Percentiles rank a stretch among this genome's conserved stretches.
These are phyloP conservation scores for Lerista edwardsae DNA, from an alignment of 2,797 vertebrate genomes.

Conservation along the genomic window DNA sequence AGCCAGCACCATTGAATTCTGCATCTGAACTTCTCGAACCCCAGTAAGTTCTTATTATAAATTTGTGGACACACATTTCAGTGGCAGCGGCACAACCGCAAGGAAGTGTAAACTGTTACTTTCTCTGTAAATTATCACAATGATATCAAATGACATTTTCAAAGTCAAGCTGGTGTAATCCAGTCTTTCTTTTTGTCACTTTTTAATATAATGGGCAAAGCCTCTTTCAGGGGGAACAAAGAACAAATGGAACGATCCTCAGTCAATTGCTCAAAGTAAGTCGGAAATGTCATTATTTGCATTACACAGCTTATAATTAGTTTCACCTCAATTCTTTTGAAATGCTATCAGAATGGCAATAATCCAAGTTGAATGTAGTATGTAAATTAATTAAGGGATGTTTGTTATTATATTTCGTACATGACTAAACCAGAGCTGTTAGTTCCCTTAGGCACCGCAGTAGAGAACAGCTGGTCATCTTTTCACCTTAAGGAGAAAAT, in stretches of 20 bases:
- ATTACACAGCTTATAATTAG: slow-evolving; percentile 30
- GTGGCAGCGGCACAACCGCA: background rate
- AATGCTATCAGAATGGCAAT: slow-evolving; percentile 38
- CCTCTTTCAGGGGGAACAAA: slow-evolving; percentile 5
- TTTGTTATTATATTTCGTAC: slow-evolving; percentile 36
- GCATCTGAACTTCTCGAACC: background rate
- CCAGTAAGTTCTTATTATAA: background rate
- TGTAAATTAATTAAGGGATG: slow-evolving; percentile 32
- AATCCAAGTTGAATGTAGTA: slow-evolving; percentile 13
- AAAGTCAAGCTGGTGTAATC: slow-evolving; percentile 3
- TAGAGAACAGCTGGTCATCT: slow-evolving; percentile 66
- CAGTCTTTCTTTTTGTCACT: slow-evolving; percentile 16
- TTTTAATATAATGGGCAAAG: slow-evolving; percentile 19
- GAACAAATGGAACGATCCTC: slow-evolving; percentile 8
- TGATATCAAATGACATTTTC: slow-evolving; percentile 24
- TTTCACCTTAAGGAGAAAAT: slow-evolving; percentile 59
- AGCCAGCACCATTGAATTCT: background rate
- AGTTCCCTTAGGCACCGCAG: slow-evolving; percentile 37
- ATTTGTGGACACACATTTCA: background rate
- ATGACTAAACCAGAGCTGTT: slow-evolving; percentile 24
- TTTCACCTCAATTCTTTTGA: slow-evolving; percentile 38
- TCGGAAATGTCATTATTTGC: slow-evolving; percentile 40
- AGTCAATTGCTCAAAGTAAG: slow-evolving; percentile 22
- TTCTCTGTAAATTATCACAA: background rate
- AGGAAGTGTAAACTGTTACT: background rate